Percentiles rank a stretch among this genome's conserved stretches.
Conservation (phyloP, 2,888 invertebrate genomes). For the Hirudinaria manillensis region DNA sequence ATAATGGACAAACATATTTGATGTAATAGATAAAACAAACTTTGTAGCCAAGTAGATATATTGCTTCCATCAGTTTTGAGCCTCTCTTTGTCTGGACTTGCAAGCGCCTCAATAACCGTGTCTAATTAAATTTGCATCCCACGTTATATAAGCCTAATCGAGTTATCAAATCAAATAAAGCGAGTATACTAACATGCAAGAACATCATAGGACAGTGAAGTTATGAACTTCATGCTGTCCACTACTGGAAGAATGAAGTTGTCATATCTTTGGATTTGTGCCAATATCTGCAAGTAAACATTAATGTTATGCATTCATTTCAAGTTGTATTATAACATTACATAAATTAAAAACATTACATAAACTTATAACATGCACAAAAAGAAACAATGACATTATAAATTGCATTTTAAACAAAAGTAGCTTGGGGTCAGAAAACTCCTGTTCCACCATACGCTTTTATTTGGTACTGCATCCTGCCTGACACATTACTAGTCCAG, state of each 20-base stretch:
- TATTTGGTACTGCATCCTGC: too few relatives aligned
- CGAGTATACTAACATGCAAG: slow-evolving; percentile 65
- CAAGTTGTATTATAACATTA: too few relatives aligned
- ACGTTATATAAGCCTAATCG: not conserved
- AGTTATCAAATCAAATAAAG: not conserved
- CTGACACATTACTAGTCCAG: too few relatives aligned
- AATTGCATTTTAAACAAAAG: too few relatives aligned
- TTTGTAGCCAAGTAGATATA: slow-evolving; percentile 87
- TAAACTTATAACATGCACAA: not conserved
- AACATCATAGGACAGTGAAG: slow-evolving; percentile 88
- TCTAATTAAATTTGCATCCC: slow-evolving; percentile 51
- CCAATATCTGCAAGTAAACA: slow-evolving; percentile 58
- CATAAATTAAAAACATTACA: too few relatives aligned
- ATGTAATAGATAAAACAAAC: slow-evolving; percentile 49
- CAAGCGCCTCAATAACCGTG: slow-evolving; percentile 86
- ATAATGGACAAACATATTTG: not conserved
- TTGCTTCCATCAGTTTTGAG: slow-evolving; percentile 84
- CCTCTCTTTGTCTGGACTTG: slow-evolving; percentile 64
- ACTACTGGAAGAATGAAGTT: slow-evolving; percentile 92
- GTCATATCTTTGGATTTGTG: slow-evolving; percentile 84
- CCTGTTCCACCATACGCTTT: too few relatives aligned
- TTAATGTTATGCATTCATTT: too few relatives aligned
- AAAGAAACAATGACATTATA: too few relatives aligned
- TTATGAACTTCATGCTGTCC: slow-evolving; percentile 91
- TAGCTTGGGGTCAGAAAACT: too few relatives aligned